phyloP scores from a whole-genome alignment of 2,113 vertebrate genomes.

The Himantopus leucocephalus region DNA sequence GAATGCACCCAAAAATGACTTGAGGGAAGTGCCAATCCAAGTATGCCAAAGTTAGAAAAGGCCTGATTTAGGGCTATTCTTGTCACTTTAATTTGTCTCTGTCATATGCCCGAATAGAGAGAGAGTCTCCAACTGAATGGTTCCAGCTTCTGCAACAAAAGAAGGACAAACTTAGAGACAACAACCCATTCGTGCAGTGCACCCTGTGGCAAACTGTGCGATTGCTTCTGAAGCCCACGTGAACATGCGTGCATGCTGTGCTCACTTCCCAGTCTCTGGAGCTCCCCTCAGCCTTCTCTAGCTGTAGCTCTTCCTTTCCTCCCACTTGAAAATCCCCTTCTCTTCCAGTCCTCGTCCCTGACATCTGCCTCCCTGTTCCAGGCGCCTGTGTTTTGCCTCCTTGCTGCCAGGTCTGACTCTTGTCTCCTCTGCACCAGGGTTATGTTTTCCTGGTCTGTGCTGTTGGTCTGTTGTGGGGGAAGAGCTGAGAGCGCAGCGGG shows the following conservation, averaged over 20 bases:
- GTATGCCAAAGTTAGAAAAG: conserved; percentile 18
- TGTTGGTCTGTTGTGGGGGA: not conserved
- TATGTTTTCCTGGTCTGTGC: not conserved
- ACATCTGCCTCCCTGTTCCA: not conserved
- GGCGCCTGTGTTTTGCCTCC: not conserved
- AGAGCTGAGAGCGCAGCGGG: not conserved
- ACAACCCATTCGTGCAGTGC: not conserved
- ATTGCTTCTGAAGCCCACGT: not conserved
- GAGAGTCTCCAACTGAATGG: not conserved
- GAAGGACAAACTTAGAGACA: not conserved
- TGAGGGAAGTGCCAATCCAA: not conserved
- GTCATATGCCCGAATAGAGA: not conserved
- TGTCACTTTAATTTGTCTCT: conserved; percentile 49
- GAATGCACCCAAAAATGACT: conserved; percentile 13
- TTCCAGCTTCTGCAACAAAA: not conserved
- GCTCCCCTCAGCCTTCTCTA: not conserved
- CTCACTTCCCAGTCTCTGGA: not conserved
- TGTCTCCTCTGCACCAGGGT: not conserved
- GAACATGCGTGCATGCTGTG: accelerated
- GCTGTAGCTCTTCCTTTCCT: not conserved
- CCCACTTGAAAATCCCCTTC: not conserved
- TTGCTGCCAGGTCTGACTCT: not conserved
- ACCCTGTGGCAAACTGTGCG: not conserved
- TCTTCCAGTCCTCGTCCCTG: not conserved
- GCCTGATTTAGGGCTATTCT: conserved; percentile 38